Evolutionary conservation across 2,113 vertebrate species (phyloP).

Genomic region (Chaetodon auriga): DNA sequence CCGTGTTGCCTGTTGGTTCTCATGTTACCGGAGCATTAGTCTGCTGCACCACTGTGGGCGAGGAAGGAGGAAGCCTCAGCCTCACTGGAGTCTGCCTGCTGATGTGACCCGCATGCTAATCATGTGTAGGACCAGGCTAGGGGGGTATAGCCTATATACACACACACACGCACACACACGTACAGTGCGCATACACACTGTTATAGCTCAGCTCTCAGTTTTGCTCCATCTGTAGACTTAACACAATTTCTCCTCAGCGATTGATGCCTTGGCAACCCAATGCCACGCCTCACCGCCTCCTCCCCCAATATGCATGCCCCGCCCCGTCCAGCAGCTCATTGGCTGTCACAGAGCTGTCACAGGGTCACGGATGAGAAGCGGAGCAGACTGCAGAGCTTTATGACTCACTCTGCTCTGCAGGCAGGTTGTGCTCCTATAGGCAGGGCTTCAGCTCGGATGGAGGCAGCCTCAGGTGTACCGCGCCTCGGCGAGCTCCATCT

Average conservation of each 20-base stretch:
- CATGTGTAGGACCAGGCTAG: conserved; percentile 13
- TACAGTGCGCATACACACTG: not conserved
- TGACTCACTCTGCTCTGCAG: conserved; percentile 66
- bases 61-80: conserved; percentile 42
- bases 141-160: not conserved
- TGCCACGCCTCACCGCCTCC: not conserved
- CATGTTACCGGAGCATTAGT: conserved; percentile 16
- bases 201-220: conserved; percentile 8
- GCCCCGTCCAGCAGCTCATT: conserved; percentile 51
- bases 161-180: conserved; percentile 38
- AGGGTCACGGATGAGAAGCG: conserved; percentile 36
- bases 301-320: not conserved
- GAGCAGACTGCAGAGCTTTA: conserved; percentile 63
- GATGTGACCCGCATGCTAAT: conserved; percentile 71
- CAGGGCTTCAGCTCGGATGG: not conserved
- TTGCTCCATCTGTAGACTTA: conserved; percentile 18
- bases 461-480: conserved; percentile 1
- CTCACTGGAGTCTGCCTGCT: conserved; percentile 54
- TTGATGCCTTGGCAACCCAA: conserved; percentile 18
- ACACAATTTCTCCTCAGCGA: conserved; percentile 27
- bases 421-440: conserved; percentile 27
- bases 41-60: conserved; percentile 39
- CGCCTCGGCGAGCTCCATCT: not conserved
- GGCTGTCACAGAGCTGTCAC: conserved; percentile 46
- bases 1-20: conserved; percentile 4